A percentile compares a stretch with the other conserved stretches of the same genome.
Evolutionary conservation across 2,113 vertebrate species (phyloP).

Genomic region (Galemys pyrenaicus): DNA sequence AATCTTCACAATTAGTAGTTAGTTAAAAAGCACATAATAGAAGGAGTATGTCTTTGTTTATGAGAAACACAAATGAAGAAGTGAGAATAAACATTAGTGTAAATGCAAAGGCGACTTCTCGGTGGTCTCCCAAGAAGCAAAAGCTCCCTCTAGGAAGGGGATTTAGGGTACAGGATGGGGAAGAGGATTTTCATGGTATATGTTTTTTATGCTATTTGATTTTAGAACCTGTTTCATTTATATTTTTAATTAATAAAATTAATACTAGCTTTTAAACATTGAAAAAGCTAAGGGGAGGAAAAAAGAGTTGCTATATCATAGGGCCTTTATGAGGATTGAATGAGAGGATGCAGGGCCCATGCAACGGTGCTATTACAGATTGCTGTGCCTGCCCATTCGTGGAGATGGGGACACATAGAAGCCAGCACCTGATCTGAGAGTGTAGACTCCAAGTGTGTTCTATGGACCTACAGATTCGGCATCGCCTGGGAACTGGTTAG

Average conservation of each 20-base stretch:
- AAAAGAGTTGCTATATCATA: background rate
- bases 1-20: background rate
- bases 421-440: background rate
- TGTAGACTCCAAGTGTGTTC: background rate
- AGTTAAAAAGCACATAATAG: background rate
- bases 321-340: background rate
- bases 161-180: too few species aligned
- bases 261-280: background rate
- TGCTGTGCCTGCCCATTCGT: background rate
- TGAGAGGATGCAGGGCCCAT: background rate
- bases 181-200: background rate
- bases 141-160: background rate
- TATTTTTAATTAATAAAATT: background rate
- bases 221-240: background rate
- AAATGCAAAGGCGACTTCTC: background rate
- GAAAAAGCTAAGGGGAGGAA: background rate
- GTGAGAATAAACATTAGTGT: background rate
- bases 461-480: background rate
- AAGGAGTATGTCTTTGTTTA: too few species aligned
- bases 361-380: rapidly evolving
- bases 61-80: background rate
- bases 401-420: background rate
- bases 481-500: rapidly evolving
- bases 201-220: background rate
- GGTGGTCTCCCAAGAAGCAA: background rate